Evolutionary conservation across 2,888 invertebrate species (phyloP), one percentile per base, ranked within the genome.

Genomic region (Galerucella calmariensis): DNA sequence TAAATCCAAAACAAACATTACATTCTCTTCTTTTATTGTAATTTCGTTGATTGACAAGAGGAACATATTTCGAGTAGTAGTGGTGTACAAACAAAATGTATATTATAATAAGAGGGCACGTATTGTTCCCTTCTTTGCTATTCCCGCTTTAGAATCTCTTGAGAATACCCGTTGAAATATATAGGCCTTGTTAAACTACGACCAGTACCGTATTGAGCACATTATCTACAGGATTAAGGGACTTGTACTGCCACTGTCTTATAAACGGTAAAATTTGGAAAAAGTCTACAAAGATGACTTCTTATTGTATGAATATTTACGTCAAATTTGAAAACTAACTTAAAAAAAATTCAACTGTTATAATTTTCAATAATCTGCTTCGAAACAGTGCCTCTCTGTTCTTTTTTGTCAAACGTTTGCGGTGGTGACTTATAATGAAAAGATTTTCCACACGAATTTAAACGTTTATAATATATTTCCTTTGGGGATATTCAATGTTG

Each of bases 391-490:
- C 61, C 27, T 10, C 61, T 35, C 61, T 61, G 61, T 27, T 76
- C n/a, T 81, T 14, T 20, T 46, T 82, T 75, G 82, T 83, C 82
- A 83, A 81, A 82, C 65, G 76, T 66, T 2, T 10, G 56, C 56
- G 72, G 75, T 75, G 80, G 78, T 77, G 82, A 79, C 81, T 81
- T 79, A 78, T 83, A 86, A 85, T 85, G 83, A 84, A 85, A 83
- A 85, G 86, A 86, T 86, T 86, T 85, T 85, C 84, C 84, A 84
- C 84, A 83, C 84, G 85, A 84, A 85, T 84, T 85, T 84, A 79
- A 81, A 81, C 85, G 84, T 84, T 86, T 85, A 84, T 84, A 79
- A 80, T 80, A 78, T 81, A 84, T 84, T 84, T 85, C 86, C 84
- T 85, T 66, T 56, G 86, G 85, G 86, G 83, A 78, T 76, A 70